These are phyloP conservation scores for Aegypius monachus DNA, from an alignment of 2,113 vertebrate species.

Conservation along the genomic window DNA sequence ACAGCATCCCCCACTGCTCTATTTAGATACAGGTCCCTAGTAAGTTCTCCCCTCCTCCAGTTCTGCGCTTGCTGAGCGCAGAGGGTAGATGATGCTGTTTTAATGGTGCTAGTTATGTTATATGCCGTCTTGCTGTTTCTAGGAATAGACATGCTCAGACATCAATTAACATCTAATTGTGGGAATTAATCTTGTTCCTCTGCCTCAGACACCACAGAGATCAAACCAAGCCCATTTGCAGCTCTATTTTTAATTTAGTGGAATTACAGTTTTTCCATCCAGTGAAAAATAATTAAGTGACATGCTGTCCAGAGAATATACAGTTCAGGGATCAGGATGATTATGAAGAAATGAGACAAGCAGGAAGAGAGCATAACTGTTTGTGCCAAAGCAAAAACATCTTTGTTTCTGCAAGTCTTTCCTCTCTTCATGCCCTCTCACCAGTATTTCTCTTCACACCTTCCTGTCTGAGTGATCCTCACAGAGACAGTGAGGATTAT, in stretches of 20 bases:
- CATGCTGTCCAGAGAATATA: conserved; percentile 20
- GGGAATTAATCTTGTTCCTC: conserved; percentile 66
- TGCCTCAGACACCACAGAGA: conserved; percentile 47
- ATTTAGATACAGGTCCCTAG: not conserved
- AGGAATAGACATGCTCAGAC: conserved; percentile 64
- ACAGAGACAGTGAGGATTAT: not conserved
- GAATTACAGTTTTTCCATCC: conserved; percentile 35
- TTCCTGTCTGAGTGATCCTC: not conserved
- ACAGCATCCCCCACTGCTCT: not conserved
- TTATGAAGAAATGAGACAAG: conserved; percentile 1
- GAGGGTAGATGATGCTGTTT: conserved; percentile 31
- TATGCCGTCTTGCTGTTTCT: conserved; percentile 49
- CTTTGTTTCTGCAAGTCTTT: not conserved
- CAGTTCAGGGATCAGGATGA: not conserved
- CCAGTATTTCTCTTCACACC: not conserved
- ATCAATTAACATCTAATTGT: conserved; percentile 72
- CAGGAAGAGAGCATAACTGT: not conserved
- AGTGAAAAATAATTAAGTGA: conserved; percentile 55
- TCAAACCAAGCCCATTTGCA: conserved; percentile 53
- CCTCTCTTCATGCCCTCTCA: not conserved
- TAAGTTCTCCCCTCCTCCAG: not conserved
- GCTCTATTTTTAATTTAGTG: conserved; percentile 61
- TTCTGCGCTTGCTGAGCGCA: not conserved
- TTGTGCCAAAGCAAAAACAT: not conserved
- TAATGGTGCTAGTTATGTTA: conserved; percentile 57